phyloP scores from a whole-genome alignment of 2,888 invertebrate genomes.

The Dicyrtomina minuta region DNA sequence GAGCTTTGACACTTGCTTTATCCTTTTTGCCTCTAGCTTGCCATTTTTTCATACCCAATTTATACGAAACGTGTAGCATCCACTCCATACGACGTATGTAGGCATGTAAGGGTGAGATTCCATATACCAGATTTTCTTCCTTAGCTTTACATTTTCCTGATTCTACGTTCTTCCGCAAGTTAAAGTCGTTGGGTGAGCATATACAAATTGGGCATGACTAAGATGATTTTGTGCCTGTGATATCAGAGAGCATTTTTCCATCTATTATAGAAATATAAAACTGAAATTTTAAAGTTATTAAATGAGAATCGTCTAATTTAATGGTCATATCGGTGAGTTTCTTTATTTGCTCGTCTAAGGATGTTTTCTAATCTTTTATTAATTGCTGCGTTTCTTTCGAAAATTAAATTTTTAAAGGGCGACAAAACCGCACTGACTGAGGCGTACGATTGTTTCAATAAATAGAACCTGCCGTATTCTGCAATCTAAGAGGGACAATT shows the following conservation, averaged over 20 bases:
- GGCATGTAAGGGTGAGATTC: conserved; percentile 18
- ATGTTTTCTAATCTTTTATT: background rate
- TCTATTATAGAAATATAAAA: conserved; percentile 33
- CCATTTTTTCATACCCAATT: conserved; percentile 8
- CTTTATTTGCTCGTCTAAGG: too few relatives aligned
- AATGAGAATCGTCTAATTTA: too few relatives aligned
- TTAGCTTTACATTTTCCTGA: background rate
- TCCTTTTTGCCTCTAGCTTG: background rate
- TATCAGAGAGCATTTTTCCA: conserved; percentile 27
- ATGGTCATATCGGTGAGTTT: too few relatives aligned
- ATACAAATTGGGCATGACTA: conserved; percentile 31
- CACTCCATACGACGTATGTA: conserved; percentile 30
- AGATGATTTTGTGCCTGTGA: conserved; percentile 17
- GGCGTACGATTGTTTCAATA: conserved; percentile 29
- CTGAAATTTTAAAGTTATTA: too few relatives aligned
- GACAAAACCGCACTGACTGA: conserved; percentile 24
- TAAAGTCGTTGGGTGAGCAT: conserved; percentile 16
- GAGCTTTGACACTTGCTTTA: background rate
- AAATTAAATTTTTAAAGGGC: conserved; percentile 27
- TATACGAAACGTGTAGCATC: conserved; percentile 27
- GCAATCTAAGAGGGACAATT: conserved; percentile 24
- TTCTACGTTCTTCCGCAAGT: background rate
- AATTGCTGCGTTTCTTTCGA: conserved; percentile 25
- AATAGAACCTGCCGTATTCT: background rate
- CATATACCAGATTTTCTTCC: background rate